Percentiles rank a stretch among this genome's conserved stretches.
phyloP scores from a whole-genome alignment of 2,888 invertebrate species.

The Pocota personata region DNA sequence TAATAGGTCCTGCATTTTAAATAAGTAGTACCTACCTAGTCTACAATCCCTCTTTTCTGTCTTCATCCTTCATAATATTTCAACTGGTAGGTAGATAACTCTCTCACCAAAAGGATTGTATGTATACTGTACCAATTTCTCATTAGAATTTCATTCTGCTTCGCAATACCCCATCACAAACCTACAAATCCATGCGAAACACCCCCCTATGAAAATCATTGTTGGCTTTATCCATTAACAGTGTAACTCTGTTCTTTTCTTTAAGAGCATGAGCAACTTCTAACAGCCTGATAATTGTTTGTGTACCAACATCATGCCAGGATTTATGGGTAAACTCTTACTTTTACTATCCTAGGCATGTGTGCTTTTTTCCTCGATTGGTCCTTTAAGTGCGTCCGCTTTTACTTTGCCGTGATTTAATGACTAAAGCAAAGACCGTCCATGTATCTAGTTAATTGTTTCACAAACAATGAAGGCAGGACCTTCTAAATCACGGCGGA shows the following conservation, averaged over 20 bases:
- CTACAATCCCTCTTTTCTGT: no score
- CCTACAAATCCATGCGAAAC: neutral
- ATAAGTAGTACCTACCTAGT: neutral
- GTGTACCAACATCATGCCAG: neutral
- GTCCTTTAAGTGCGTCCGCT: constrained; percentile 20
- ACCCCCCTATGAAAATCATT: neutral
- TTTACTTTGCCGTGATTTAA: constrained; percentile 56
- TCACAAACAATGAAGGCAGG: constrained; percentile 41
- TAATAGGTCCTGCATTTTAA: neutral
- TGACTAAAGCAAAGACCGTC: constrained; percentile 35
- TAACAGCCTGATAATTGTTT: constrained; percentile 24
- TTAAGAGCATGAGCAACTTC: neutral
- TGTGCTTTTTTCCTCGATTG: neutral
- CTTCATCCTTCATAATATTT: neutral
- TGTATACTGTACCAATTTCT: neutral
- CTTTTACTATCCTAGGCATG: neutral
- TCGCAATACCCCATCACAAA: neutral
- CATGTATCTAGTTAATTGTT: constrained; percentile 63
- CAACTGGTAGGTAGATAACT: neutral
- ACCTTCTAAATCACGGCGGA: constrained; percentile 22
- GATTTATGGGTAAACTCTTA: constrained; percentile 11
- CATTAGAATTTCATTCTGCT: neutral
- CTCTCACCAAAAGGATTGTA: neutral
- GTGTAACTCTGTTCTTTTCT: neutral
- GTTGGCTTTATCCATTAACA: constrained; percentile 6